Base-by-base conservation (phyloP, 2,888 invertebrate species). In the Acheta domesticus region DNA sequence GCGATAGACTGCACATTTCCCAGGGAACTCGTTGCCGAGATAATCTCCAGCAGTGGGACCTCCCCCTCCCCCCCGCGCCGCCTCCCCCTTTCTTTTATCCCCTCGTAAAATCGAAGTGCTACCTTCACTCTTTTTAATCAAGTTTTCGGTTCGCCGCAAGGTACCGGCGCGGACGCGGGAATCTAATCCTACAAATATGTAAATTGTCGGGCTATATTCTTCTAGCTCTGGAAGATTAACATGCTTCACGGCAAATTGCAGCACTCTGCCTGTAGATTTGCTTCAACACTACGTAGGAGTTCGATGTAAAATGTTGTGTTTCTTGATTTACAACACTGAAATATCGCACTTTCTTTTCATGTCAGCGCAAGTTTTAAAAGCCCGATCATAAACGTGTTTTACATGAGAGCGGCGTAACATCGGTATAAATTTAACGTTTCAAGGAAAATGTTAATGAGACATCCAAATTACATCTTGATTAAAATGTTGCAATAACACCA, bases 81-180 rank as follows among this genome's bases (percentile, higher is more conserved):
- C 8, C 62, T 19, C n/a, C 62, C 62, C 2, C 62, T 62, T 62
- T 62, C 62, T 62, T 62, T 62, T 62, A 62, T 62, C 62, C 62
- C 62, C 62, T 62, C 62, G 62, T 62, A 62, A 62, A 62, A 62
- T 62, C 62, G 16, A 62, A 62, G 62, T 62, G 62, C 62, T 62
- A 62, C 62, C 62, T 62, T 62, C 62, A 62, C 62, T 62, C 62
- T 62, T 62, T 62, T 62, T 62, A 62, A 62, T 62, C 62, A 62
- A 62, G 62, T 62, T 62, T 62, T 62, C 62, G 62, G 62, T 62
- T 62, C 62, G n/a, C 62, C 62, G 62, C 62, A n/a, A 62, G 62
- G 62, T 62, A 62, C 62, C 62, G n/a, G 16, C n/a, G 3, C 16
- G 12, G 62, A 2, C 62, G 12, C 14, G 62, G 62, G 14, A 62